Evolutionary conservation across 2,797 vertebrate species (phyloP), one percentile per base, ranked within the genome.

Genomic region (Enteromius mattozi): DNA sequence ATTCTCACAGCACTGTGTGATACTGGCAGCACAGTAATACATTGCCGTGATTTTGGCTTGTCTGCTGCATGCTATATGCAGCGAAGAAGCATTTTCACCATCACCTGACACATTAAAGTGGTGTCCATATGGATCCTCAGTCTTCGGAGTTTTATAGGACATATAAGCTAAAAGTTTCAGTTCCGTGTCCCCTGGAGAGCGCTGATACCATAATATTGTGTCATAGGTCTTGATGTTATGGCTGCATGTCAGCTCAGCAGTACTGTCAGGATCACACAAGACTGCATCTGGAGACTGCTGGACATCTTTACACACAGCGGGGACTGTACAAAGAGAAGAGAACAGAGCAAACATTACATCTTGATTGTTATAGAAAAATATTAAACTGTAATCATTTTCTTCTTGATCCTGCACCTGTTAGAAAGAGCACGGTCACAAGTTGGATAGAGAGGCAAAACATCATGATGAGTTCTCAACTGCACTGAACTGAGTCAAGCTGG

Each of bases 1-100:
- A 40, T 35, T 75, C 17, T 40, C 80, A 54, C 24, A 51, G 47
- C 86, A 87, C 85, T 79, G 90, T 91, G 89, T 85, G 42, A 82
- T 16, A 63, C 85, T 83, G 6, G 71, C 81, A 56, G 81, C 81
- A 1, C 85, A 86, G 49, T 80, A 83, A 40, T 86, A 83, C 59
- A 59, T 70, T 2, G 49, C 81, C 1, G 65, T 80, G 37, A 63
- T 1, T 13, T 40, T 56, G 10, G 71, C 16, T 33, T 42, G 33
- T 47, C 27, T 63, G n/a, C 7, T 13, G n/a, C 75, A 69, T 16
- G 14, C 1, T 24, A 77, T 40, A 37, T 79, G 54, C 71, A 86
- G 66, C 0, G 6, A 42, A 8, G 56, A 13, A 4, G 10, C 19
- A 0, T 66, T 83, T 75, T 56, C 33, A 16, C 83, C 83, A 80